Evolutionary conservation across 2,797 vertebrate species (phyloP).

Genomic region (Tenualosa thibaudeaui): DNA sequence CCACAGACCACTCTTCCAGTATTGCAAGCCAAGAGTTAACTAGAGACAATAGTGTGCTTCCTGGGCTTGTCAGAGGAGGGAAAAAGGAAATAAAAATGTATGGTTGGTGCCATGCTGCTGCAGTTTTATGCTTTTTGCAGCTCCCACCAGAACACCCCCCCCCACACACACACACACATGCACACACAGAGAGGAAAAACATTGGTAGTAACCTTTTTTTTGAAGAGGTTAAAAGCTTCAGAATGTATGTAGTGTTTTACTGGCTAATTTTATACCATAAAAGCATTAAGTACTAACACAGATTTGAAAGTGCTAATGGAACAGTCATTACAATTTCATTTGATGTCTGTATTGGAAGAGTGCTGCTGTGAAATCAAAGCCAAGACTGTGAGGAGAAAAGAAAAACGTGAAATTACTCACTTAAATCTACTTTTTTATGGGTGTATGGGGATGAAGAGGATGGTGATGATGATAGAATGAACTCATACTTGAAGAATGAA

Average conservation of each 20-base stretch:
- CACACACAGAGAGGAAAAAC: neutral
- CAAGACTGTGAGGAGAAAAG: neutral
- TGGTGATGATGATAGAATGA: neutral
- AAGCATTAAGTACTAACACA: neutral
- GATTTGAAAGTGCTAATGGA: slow-evolving; percentile 18
- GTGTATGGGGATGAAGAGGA: neutral
- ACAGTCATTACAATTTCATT: slow-evolving; percentile 8
- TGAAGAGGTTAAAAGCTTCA: neutral
- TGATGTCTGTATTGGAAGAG: neutral
- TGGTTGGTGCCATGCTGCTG: neutral
- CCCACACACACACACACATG: neutral
- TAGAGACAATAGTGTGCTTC: neutral
- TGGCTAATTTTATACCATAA: slow-evolving; percentile 12
- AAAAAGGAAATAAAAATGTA: neutral
- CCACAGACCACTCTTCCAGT: neutral
- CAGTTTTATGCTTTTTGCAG: neutral
- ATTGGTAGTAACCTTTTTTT: neutral
- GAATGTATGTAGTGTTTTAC: neutral
- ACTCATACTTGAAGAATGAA: no score
- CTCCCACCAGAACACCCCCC: neutral
- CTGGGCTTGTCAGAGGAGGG: neutral
- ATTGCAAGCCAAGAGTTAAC: neutral
- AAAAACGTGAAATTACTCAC: neutral
- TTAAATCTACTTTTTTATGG: neutral
- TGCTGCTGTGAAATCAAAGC: neutral